Evolutionary conservation across 2,797 vertebrate species (phyloP), one percentile per base, ranked within the genome.

Genomic region (Dromococcyx pavoninus): DNA sequence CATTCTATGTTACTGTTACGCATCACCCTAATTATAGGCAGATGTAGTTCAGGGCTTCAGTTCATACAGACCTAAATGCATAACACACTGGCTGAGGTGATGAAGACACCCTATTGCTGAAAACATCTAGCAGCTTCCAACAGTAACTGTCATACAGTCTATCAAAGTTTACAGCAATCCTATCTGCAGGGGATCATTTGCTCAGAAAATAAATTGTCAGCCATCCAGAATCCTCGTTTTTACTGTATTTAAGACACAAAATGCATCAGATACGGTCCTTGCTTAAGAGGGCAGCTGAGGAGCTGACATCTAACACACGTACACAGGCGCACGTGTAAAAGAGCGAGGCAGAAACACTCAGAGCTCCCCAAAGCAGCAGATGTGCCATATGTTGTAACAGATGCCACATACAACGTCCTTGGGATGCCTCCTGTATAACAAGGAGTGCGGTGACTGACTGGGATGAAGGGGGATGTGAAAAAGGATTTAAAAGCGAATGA

Each of bases 381-480:
- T 77, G 88, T 3, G 79, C 95, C 96, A 96, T 96, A 96, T 95
- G 95, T 88, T 35, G 22, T 39, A 64, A 67, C 96, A 96, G 95
- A 95, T 97, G 96, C 91, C 88, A 56, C 61, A 3, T 1, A 17
- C 70, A 94, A 79, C 4, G 35, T 89, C 95, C 93, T 91, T 93
- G 91, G 69, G 86, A 93, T 82, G 90, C 83, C 77, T 91, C 61
- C 67, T 41, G 0, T 71, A 3, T 5, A 91, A 87, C 46, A 17
- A 54, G 81, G 78, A 56, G 64, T 0, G 1, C 1, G 6, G 54
- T 7, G 37, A 57, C 57, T 53, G 94, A 53, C n/a, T 17, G 69
- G 67, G 77, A 69, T 81, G 67, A 90, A 87, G 76, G 66, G 64
- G 35, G 87, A 86, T 9, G 54, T 1, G 28, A 64, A 64, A 72